Percentiles rank a stretch among this genome's conserved stretches.
phyloP scores from a whole-genome alignment of 2,113 vertebrate genomes.

The Pseudopipra pipra region DNA sequence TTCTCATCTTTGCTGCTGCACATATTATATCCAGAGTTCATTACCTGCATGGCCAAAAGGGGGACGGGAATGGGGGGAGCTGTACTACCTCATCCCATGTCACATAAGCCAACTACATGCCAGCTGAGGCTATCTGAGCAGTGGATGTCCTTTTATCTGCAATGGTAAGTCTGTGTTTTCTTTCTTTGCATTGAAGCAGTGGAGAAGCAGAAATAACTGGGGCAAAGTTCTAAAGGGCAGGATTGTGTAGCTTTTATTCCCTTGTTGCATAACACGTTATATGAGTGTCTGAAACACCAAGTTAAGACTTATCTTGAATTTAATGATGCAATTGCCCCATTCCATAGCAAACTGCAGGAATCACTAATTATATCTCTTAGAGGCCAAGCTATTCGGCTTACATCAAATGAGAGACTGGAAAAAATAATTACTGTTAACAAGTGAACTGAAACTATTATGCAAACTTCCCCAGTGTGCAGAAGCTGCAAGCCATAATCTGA shows the following conservation, averaged over 20 bases:
- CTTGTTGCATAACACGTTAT: neutral
- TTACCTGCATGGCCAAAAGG: neutral
- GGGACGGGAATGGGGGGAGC: neutral
- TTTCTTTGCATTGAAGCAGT: neutral
- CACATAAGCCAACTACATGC: neutral
- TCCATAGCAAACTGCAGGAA: constrained; percentile 21
- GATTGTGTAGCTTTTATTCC: neutral
- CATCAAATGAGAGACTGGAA: constrained; percentile 27
- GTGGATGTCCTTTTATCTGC: neutral
- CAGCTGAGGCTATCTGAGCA: neutral
- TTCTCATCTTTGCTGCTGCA: neutral
- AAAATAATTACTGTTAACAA: constrained; percentile 62
- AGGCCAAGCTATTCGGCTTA: constrained; percentile 15
- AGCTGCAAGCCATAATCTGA: constrained; percentile 15
- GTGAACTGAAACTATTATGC: constrained; percentile 50
- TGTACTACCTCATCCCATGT: neutral
- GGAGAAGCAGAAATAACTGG: neutral
- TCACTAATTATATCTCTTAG: constrained; percentile 47
- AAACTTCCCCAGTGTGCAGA: constrained; percentile 10
- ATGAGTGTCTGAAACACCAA: neutral
- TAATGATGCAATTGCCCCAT: neutral
- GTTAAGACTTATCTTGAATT: neutral
- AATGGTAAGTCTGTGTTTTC: neutral
- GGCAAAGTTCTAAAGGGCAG: neutral
- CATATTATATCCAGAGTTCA: neutral